Evolutionary conservation across 2,113 vertebrate genomes (phyloP).

Genomic region (Eulacestoma nigropectus): DNA sequence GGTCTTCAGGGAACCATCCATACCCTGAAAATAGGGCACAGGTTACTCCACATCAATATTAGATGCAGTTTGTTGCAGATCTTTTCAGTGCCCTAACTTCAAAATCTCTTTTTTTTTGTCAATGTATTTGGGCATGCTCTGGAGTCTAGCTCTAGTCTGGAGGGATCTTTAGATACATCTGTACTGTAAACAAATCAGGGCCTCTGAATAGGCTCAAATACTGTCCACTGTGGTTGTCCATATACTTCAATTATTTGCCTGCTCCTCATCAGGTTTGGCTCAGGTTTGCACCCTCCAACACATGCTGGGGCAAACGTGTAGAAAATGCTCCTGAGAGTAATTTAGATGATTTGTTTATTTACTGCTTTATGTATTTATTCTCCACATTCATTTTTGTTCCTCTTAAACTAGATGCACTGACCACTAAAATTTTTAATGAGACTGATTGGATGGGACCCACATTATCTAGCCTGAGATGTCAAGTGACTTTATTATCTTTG

Average conservation of each 20-base stretch:
- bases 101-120: background rate
- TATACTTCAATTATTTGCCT: background rate
- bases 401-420: background rate
- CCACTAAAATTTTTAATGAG: background rate
- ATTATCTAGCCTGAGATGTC: background rate
- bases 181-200: background rate
- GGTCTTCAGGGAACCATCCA: background rate
- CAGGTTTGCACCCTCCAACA: background rate
- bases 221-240: background rate
- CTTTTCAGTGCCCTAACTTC: background rate
- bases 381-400: background rate
- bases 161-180: background rate
- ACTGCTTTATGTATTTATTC: background rate
- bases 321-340: background rate
- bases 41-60: background rate
- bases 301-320: background rate
- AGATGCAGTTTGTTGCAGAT: background rate
- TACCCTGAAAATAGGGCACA: background rate
- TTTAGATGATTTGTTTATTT: background rate
- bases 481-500: background rate
- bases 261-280: background rate
- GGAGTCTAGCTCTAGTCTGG: background rate
- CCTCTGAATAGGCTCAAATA: background rate
- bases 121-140: background rate
- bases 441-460: background rate